Percentiles rank a stretch among this genome's conserved stretches.
Conservation (phyloP, 2,113 vertebrate genomes). For the Pachycephala philippinensis region DNA sequence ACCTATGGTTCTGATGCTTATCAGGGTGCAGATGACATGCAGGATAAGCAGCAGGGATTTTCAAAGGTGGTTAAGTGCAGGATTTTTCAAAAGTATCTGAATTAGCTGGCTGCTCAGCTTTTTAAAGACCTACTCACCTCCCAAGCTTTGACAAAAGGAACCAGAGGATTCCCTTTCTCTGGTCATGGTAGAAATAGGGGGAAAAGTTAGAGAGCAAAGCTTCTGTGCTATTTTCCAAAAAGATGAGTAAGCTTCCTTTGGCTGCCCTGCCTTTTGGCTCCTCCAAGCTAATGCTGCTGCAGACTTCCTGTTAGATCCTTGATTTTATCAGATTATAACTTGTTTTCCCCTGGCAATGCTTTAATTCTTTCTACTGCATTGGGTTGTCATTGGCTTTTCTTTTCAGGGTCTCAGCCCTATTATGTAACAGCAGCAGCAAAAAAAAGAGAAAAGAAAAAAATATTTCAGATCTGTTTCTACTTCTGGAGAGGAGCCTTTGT, state of each 20-base stretch:
- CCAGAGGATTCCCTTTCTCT: conserved; percentile 31
- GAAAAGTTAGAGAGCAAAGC: conserved; percentile 18
- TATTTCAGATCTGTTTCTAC: conserved; percentile 37
- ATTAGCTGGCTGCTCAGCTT: neutral
- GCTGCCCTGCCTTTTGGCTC: conserved; percentile 50
- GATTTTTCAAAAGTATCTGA: neutral
- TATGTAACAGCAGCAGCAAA: conserved; percentile 32
- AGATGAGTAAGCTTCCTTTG: conserved; percentile 61
- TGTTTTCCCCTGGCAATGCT: conserved; percentile 55
- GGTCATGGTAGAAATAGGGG: neutral
- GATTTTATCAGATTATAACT: conserved; percentile 54
- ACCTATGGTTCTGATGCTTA: neutral
- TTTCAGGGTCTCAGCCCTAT: conserved; percentile 42
- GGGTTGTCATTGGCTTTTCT: conserved; percentile 12
- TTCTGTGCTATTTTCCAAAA: conserved; percentile 39
- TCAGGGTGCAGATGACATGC: neutral
- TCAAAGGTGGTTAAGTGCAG: neutral
- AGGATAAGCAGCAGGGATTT: conserved; percentile 5
- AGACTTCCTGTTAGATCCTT: conserved; percentile 57
- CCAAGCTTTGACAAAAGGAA: neutral
- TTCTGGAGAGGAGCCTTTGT: conserved; percentile 58
- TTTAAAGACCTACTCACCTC: neutral
- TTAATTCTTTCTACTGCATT: conserved; percentile 25
- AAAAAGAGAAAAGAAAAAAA: neutral
- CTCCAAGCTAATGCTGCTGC: conserved; percentile 31